These are phyloP conservation scores for Ectemnius cavifrons DNA, from an alignment of 2,888 invertebrate genomes.

Conservation along the genomic window DNA sequence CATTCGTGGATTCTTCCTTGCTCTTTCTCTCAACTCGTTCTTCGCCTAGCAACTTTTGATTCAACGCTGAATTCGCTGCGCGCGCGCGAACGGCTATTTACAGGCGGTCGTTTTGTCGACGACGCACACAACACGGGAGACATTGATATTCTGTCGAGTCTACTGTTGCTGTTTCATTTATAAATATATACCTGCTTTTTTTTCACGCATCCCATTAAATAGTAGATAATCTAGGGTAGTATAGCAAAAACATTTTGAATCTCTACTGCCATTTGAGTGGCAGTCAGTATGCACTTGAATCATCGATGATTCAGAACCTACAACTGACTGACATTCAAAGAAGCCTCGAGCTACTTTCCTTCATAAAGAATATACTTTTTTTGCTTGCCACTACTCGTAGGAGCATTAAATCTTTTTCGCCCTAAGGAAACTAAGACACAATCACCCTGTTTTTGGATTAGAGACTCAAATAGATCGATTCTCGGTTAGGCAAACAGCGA, in stretches of 20 bases:
- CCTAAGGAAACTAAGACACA: too few species aligned
- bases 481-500: constrained; percentile 15
- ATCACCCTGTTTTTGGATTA: neutral
- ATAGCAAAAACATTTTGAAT: neutral
- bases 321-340: neutral
- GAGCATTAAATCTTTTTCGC: too few species aligned
- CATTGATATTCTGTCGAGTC: too few species aligned
- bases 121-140: constrained; percentile 7
- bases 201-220: neutral
- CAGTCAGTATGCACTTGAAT: too few species aligned
- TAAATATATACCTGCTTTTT: neutral
- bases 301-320: too few species aligned
- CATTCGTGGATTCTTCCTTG: too few species aligned
- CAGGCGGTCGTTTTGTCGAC: neutral
- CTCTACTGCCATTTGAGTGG: too few species aligned
- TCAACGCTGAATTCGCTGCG: too few species aligned
- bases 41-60: too few species aligned
- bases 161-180: neutral
- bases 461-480: constrained; percentile 11
- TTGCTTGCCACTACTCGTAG: neutral
- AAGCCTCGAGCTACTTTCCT: neutral
- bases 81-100: too few species aligned
- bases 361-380: neutral
- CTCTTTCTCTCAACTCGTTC: too few species aligned
- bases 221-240: neutral